These are phyloP conservation scores for Cordilura impudica DNA, from an alignment of 2,888 invertebrate genomes.

Conservation along the genomic window DNA sequence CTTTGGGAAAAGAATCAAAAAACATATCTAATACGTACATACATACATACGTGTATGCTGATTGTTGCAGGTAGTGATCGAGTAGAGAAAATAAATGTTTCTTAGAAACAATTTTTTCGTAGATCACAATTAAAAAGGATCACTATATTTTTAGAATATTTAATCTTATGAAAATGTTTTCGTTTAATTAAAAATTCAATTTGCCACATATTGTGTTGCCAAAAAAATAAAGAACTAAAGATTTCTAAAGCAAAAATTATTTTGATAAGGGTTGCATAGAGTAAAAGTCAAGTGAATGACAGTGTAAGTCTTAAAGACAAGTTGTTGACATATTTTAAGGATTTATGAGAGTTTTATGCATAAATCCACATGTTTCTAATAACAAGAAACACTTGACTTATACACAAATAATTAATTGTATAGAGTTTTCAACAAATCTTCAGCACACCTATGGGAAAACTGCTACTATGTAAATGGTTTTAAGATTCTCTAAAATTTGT, in stretches of 20 bases:
- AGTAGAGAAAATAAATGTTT: conserved; percentile 13
- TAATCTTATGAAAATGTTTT: conserved; percentile 31
- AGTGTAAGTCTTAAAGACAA: background rate
- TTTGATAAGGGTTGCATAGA: background rate
- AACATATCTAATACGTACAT: background rate
- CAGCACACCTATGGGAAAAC: conserved; percentile 37
- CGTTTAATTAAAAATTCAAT: conserved; percentile 55
- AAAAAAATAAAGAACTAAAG: conserved; percentile 3
- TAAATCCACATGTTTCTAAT: background rate
- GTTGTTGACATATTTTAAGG: conserved; percentile 44
- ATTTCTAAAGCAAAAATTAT: background rate
- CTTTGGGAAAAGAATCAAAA: conserved; percentile 35
- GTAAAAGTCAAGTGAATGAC: background rate
- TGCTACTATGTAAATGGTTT: background rate
- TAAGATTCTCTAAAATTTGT: background rate
- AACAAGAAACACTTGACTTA: conserved; percentile 22
- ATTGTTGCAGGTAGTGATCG: conserved; percentile 42
- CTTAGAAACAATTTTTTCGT: conserved; percentile 45
- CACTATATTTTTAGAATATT: background rate
- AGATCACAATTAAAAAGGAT: background rate
- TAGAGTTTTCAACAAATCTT: background rate
- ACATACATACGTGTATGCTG: background rate
- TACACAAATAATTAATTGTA: background rate
- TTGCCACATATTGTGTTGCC: conserved; percentile 50
- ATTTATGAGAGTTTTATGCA: conserved; percentile 12